Evolutionary conservation across 2,888 invertebrate genomes (phyloP).

Genomic region (Lepidonotus clava): DNA sequence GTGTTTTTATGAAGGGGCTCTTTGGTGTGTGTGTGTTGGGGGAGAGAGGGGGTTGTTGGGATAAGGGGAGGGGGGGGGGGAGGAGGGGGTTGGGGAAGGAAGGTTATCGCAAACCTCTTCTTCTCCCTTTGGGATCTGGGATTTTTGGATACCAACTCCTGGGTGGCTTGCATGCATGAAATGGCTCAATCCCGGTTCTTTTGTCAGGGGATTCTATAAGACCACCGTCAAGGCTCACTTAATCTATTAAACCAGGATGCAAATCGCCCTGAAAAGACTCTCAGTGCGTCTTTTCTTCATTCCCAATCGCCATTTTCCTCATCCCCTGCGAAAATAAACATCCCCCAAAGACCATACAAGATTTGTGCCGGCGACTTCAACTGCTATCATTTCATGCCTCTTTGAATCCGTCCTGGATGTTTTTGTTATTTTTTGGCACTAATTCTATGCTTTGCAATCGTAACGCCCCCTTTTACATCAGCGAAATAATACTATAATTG

Average conservation of each 20-base stretch:
- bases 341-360: neutral
- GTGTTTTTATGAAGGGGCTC: conserved; percentile 14
- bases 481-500: neutral
- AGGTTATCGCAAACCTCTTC: no score
- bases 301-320: no score
- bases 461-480: neutral
- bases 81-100: neutral
- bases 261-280: neutral
- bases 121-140: no score
- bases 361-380: neutral
- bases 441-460: neutral
- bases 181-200: neutral
- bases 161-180: no score
- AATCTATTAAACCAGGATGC: neutral
- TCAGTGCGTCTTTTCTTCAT: neutral
- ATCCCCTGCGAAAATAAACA: neutral
- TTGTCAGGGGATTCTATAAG: neutral
- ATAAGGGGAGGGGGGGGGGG: neutral
- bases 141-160: neutral
- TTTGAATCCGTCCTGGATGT: neutral
- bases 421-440: neutral
- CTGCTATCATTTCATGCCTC: conserved; percentile 29
- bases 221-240: neutral
- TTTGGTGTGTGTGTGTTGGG: no score
- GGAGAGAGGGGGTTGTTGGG: neutral